Conservation (phyloP, 2,797 vertebrate genomes). For the Protonibea diacanthus region DNA sequence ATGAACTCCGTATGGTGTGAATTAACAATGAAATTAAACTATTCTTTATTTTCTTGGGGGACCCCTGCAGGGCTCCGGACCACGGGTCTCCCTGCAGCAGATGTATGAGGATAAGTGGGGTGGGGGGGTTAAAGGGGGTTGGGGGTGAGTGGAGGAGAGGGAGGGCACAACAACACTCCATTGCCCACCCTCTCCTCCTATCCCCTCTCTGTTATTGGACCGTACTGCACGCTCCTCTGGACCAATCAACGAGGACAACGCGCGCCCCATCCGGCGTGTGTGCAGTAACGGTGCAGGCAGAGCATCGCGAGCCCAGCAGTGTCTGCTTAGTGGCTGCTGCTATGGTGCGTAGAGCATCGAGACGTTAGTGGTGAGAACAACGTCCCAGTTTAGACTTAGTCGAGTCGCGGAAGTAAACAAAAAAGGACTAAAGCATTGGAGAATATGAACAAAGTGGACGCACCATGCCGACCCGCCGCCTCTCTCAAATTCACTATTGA, state of each 20-base stretch:
- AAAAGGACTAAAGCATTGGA: conserved; percentile 48
- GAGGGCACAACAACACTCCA: not conserved
- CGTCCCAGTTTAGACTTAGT: conserved; percentile 25
- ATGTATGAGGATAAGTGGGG: not conserved
- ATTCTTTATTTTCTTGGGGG: conserved; percentile 18
- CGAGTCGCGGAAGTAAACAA: conserved; percentile 43
- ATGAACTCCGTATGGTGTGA: conserved; percentile 12
- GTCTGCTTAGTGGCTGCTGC: conserved; percentile 77
- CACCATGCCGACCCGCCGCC: conserved; percentile 83
- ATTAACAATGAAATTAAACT: conserved; percentile 27
- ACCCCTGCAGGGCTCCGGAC: conserved; percentile 12
- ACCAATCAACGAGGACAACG: conserved; percentile 79
- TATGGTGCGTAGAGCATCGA: conserved; percentile 79
- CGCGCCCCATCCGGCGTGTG: conserved; percentile 73
- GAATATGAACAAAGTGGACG: conserved; percentile 89
- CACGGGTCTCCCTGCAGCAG: conserved; percentile 26
- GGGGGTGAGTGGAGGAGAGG: not conserved
- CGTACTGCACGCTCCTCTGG: conserved; percentile 32
- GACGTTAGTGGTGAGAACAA: conserved; percentile 61
- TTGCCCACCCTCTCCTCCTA: conserved; percentile 8
- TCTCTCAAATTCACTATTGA: conserved; percentile 89
- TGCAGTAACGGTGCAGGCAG: conserved; percentile 61
- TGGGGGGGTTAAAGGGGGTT: not conserved
- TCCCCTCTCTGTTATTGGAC: conserved; percentile 75
- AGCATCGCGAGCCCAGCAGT: conserved; percentile 65